A percentile compares a stretch with the other conserved stretches of the same genome.
Conservation (phyloP, 2,888 invertebrate genomes). For the Cosmia pyralina region DNA sequence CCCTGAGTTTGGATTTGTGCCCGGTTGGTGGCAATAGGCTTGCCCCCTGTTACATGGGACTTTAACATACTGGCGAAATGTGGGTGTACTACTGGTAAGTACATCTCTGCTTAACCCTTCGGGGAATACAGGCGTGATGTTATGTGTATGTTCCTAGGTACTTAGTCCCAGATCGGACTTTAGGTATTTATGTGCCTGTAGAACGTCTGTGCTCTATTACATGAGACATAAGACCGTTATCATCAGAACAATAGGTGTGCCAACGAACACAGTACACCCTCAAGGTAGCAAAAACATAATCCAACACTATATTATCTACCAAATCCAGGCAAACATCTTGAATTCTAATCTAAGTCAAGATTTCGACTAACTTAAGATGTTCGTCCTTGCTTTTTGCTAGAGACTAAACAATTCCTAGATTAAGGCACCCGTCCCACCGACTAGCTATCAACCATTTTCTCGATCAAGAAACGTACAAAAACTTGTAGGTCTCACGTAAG, state of each 20-base stretch:
- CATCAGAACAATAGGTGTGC: slow-evolving; percentile 27
- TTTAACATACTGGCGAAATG: too few relatives aligned
- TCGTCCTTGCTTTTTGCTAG: slow-evolving; percentile 3
- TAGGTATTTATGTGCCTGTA: too few relatives aligned
- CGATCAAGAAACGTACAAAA: background rate
- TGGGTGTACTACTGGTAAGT: too few relatives aligned
- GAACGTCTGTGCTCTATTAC: background rate
- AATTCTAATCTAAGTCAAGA: slow-evolving; percentile 6
- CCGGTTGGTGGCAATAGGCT: too few relatives aligned
- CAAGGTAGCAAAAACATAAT: slow-evolving; percentile 17
- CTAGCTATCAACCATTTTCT: background rate
- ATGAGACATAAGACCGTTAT: background rate
- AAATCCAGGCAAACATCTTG: slow-evolving; percentile 11
- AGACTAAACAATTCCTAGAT: slow-evolving; percentile 28
- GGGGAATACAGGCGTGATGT: too few relatives aligned
- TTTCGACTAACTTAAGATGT: slow-evolving; percentile 4
- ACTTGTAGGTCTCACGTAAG: too few relatives aligned
- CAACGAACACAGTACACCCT: background rate
- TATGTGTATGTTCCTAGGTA: background rate
- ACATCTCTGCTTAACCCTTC: too few relatives aligned
- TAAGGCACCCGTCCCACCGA: background rate
- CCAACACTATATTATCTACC: slow-evolving; percentile 12
- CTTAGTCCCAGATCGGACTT: background rate
- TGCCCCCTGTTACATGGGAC: too few relatives aligned
- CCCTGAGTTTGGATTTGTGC: too few relatives aligned